Base-by-base conservation (phyloP, 2,113 vertebrate species). In the Xenopus borealis region DNA sequence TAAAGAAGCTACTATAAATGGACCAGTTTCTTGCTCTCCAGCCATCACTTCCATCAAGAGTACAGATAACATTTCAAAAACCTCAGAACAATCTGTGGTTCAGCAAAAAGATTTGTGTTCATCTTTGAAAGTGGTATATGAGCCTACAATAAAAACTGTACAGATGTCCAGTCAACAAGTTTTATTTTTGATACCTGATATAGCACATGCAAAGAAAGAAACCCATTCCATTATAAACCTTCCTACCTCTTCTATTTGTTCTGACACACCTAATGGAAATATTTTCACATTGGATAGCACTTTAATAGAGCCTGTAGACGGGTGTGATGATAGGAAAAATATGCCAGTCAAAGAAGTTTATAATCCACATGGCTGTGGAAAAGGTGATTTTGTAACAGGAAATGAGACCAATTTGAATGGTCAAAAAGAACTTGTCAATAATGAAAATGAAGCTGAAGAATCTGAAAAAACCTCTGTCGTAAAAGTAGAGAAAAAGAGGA, bases 21-120 rank as follows among this genome's bases (percentile, higher is more conserved):
- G 96, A 93, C 93, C 95, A 94, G 93, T 92, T 94, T 95, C 94
- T 94, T 94, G 94, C 94, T 91, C 92, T 91, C 90, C 92, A 91
- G 88, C 93, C 85, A 94, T 95, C 88, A 91, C 91, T 92, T 89
- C 89, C 87, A 93, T 72, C 90, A 91, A 91, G 92, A 95, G 88
- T 92, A 94, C 95, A 92, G 89, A 91, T 91, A 84, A 86, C 70
- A 81, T 89, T 93, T 91, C 91, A 69, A 85, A 94, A 91, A 87
- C 91, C 89, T 87, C 89, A 90, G 93, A 92, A 89, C 92, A 94
- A 82, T 84, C 91, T 81, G 83, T 82, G 81, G 89, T 88, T 86
- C 91, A 90, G 85, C 90, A 90, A 81, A 73, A 85, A 78, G 91
- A 94, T 85, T 90, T 92, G 72, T 89, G 86, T 73, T 89, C 93